Conservation (phyloP, 2,888 invertebrate genomes). For the Drosophila diplacantha region DNA sequence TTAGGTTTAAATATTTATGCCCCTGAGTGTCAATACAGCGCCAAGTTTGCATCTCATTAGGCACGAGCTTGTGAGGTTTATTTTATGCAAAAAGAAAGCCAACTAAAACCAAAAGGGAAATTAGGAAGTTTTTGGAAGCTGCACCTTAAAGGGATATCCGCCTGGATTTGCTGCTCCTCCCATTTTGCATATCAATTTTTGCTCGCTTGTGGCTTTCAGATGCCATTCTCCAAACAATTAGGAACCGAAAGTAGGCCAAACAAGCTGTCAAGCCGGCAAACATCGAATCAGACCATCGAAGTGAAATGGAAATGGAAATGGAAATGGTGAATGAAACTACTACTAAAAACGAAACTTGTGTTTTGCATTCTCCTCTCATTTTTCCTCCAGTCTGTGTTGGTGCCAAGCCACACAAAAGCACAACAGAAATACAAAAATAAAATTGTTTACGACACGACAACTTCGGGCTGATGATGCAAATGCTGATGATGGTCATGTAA, state of each 20-base stretch:
- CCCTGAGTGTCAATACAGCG: slow-evolving; percentile 22
- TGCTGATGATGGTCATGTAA: slow-evolving; percentile 22
- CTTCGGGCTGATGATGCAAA: slow-evolving; percentile 13
- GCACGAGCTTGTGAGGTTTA: slow-evolving; percentile 15
- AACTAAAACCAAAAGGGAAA: slow-evolving; percentile 15
- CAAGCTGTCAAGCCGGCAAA: slow-evolving; percentile 32
- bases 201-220: slow-evolving; percentile 17
- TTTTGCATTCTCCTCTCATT: slow-evolving; percentile 9
- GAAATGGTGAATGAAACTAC: slow-evolving; percentile 29
- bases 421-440: slow-evolving; percentile 2
- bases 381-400: slow-evolving; percentile 11
- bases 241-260: slow-evolving; percentile 29
- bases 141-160: slow-evolving; percentile 16
- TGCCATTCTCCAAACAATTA: slow-evolving; percentile 29
- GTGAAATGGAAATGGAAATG: slow-evolving; percentile 19
- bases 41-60: slow-evolving; percentile 30
- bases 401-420: slow-evolving; percentile 21
- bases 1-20: slow-evolving; percentile 53
- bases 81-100: neutral
- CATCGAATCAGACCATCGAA: slow-evolving; percentile 33
- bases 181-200: slow-evolving; percentile 13
- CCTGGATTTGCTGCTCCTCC: neutral
- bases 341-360: slow-evolving; percentile 41
- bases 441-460: slow-evolving; percentile 11
- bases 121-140: slow-evolving; percentile 31